These are phyloP conservation scores for Bombycilla garrulus DNA, from an alignment of 2,113 vertebrate genomes.

Conservation along the genomic window DNA sequence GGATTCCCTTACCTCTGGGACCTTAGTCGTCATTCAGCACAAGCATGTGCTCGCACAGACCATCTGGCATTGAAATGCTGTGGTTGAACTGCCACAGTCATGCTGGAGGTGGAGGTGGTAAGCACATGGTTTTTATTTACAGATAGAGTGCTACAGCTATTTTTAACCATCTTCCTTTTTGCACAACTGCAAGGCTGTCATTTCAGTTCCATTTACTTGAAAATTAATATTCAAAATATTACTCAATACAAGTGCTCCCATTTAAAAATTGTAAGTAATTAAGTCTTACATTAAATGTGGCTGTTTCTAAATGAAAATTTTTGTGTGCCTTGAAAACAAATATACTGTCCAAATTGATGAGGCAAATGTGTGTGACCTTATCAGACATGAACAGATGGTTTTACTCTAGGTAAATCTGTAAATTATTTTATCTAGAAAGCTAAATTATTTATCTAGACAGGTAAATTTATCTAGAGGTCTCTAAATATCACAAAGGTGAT, in stretches of 20 bases:
- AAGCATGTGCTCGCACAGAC: background rate
- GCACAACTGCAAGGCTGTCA: background rate
- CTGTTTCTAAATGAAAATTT: background rate
- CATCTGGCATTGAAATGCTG: background rate
- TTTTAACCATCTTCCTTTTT: background rate
- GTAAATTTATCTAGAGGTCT: background rate
- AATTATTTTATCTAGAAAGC: background rate
- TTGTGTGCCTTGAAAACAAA: background rate
- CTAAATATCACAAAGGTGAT: background rate
- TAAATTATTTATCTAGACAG: background rate
- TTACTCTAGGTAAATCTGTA: background rate
- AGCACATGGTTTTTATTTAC: background rate
- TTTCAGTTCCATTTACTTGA: background rate
- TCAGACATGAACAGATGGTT: background rate
- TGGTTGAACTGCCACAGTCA: background rate
- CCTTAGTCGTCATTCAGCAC: background rate
- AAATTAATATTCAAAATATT: background rate
- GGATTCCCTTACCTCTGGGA: background rate
- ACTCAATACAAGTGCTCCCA: background rate
- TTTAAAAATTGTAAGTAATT: background rate
- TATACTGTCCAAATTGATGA: background rate
- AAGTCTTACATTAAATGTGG: background rate
- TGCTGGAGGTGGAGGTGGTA: background rate
- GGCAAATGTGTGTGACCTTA: background rate
- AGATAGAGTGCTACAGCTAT: background rate